phyloP scores from a whole-genome alignment of 2,797 vertebrate genomes.

The Pangasius krempfi region DNA sequence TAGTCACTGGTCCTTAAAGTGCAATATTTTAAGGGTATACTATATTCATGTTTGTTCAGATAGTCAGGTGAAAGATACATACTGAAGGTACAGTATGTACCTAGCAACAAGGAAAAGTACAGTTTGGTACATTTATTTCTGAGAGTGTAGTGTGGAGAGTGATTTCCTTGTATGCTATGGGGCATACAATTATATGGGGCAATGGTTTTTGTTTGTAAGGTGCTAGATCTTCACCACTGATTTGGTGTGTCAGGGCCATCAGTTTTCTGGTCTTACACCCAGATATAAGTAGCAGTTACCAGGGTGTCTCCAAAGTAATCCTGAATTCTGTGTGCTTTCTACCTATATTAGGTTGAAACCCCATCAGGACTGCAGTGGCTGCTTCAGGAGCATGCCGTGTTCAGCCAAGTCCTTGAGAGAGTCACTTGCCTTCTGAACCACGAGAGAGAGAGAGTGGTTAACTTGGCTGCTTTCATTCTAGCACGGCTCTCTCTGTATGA shows the following conservation, averaged over 20 bases:
- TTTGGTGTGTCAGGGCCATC: background rate
- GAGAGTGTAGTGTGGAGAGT: background rate
- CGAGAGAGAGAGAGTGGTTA: conserved; percentile 51
- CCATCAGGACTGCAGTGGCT: conserved; percentile 56
- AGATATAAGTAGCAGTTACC: background rate
- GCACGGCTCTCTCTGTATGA: conserved; percentile 61
- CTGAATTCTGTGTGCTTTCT: background rate
- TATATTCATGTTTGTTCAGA: background rate
- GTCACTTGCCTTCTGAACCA: conserved; percentile 57
- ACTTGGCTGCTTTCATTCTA: conserved; percentile 62
- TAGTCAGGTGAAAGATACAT: background rate
- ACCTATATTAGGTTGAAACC: conserved; percentile 58
- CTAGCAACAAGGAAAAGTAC: background rate
- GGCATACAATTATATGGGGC: too few species aligned
- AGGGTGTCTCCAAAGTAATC: background rate
- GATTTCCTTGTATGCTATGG: too few species aligned
- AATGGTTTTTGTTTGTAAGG: too few species aligned
- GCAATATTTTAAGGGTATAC: background rate
- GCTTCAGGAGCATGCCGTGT: conserved; percentile 45
- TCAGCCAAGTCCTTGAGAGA: conserved; percentile 53
- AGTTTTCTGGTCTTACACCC: background rate
- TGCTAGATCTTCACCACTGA: too few species aligned
- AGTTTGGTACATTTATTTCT: background rate
- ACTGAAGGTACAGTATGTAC: background rate
- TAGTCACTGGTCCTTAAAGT: background rate